Conservation (phyloP, 1,140 invertebrate species). For the Formica selysi region DNA sequence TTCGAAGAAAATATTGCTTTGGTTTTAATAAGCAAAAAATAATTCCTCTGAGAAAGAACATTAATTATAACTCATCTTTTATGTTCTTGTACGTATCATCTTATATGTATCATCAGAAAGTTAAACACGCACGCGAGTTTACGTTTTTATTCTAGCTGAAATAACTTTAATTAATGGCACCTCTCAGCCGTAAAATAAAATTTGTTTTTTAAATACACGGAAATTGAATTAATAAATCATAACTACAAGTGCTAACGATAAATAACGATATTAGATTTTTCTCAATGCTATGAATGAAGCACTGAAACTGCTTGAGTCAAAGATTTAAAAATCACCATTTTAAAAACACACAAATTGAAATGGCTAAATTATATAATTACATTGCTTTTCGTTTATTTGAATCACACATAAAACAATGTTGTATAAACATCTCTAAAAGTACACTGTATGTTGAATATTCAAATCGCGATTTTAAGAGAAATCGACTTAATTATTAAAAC, state of each 20-base stretch:
- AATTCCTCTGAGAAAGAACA: not conserved
- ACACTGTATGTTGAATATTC: not conserved
- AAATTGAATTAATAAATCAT: conserved; percentile 26
- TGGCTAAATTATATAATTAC: not conserved
- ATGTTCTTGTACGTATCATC: conserved; percentile 5
- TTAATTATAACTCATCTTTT: conserved; percentile 2
- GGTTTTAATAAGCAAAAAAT: not conserved
- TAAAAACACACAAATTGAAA: not conserved
- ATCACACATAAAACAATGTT: not conserved
- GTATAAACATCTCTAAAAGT: not conserved
- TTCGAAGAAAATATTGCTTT: not conserved
- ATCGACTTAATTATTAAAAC: not conserved
- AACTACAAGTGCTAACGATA: conserved; percentile 1
- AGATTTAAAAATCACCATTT: conserved; percentile 23
- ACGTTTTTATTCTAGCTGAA: not conserved
- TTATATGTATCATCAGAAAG: not conserved
- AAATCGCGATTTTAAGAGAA: not conserved
- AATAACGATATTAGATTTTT: not conserved
- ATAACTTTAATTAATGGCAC: not conserved
- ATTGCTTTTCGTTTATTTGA: not conserved
- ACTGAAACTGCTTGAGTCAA: no score
- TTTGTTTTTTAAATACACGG: conserved; percentile 1
- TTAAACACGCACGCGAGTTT: conserved; percentile 3
- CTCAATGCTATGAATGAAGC: not conserved
- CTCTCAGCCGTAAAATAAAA: not conserved